Base-by-base conservation (phyloP, 2,888 invertebrate species). In the Heliconius sara region DNA sequence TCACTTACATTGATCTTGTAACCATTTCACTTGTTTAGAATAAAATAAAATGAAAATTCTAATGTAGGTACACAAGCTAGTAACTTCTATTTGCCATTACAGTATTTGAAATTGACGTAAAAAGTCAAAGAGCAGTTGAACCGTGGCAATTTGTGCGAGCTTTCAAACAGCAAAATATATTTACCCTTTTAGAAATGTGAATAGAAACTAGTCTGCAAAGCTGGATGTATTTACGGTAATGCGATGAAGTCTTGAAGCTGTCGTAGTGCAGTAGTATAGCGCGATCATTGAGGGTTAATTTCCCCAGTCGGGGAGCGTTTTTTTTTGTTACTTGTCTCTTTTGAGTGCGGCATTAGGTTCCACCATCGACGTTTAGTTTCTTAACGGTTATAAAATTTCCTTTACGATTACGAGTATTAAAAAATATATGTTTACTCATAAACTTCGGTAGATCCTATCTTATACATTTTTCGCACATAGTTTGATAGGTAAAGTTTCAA, bases 151-250 rank as follows among this genome's bases (percentile, higher is more conserved):
- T 73, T 73, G 68, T 43, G 70, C 13, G 43, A n/a, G 34, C 34
- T 73, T 34, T 9, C 57, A 34, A 72, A 72, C 72, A 57, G 22
- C 30, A 57, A 72, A 72, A 57, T 72, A 72, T 72, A 72, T 72
- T 30, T 30, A 72, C 27, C 27, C 25, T 57, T 72, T 72, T 25
- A 43, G 47, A 22, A 57, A 47, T 22, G 12, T 22, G 30, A 60
- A 73, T 73, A n/a, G n/a, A 73, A 73, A n/a, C 72, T 13, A n/a
- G 57, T 72, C 9, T 57, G 22, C 27, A n/a, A 34, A 57, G n/a
- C 39, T 25, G 12, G 39, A 16, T 25, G n/a, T 70, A 25, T 43
- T 39, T 13, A 70, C 60, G 3, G n/a, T 60, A 60, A 9, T 3
- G 60, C n/a, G 60, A n/a, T 1, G 60, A 60, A 1, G 12, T 60